These are phyloP conservation scores for Mormoops blainvillei DNA, from an alignment of 2,113 vertebrate species.

Conservation along the genomic window DNA sequence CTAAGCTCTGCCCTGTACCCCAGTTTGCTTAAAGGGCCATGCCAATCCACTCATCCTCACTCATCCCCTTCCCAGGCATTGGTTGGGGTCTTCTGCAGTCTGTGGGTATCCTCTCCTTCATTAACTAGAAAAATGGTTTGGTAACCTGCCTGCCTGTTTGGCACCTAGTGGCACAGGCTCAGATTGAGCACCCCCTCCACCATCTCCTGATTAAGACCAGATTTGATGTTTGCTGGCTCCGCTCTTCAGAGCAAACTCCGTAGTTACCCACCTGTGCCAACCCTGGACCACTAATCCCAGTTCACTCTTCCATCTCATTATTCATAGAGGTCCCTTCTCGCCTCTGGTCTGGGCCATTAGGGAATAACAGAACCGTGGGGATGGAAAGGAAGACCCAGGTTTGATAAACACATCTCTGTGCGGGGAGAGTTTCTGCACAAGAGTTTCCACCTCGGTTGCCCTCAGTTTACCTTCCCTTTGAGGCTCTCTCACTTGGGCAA, in stretches of 20 bases:
- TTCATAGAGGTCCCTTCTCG: not conserved
- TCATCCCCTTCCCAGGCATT: not conserved
- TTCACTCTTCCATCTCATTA: not conserved
- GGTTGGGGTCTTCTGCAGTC: not conserved
- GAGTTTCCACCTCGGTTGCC: not conserved
- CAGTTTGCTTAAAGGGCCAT: not conserved
- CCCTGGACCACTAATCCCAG: not conserved
- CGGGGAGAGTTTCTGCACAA: not conserved
- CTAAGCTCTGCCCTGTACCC: not conserved
- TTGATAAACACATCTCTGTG: not conserved
- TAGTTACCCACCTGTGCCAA: not conserved
- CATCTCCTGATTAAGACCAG: not conserved
- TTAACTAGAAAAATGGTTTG: not conserved
- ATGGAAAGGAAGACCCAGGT: not conserved
- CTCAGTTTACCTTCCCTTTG: not conserved
- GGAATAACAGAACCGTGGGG: not conserved
- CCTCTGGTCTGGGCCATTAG: not conserved
- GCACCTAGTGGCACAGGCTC: not conserved
- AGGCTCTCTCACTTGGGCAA: not conserved
- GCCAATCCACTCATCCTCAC: not conserved
- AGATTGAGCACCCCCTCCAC: not conserved
- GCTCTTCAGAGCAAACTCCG: not conserved
- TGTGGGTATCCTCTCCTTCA: not conserved
- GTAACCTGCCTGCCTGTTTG: not conserved
- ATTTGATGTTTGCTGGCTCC: not conserved